A percentile compares a stretch with the other conserved stretches of the same genome.
phyloP scores from a whole-genome alignment of 2,113 vertebrate species.

The Toxotes chatareus region DNA sequence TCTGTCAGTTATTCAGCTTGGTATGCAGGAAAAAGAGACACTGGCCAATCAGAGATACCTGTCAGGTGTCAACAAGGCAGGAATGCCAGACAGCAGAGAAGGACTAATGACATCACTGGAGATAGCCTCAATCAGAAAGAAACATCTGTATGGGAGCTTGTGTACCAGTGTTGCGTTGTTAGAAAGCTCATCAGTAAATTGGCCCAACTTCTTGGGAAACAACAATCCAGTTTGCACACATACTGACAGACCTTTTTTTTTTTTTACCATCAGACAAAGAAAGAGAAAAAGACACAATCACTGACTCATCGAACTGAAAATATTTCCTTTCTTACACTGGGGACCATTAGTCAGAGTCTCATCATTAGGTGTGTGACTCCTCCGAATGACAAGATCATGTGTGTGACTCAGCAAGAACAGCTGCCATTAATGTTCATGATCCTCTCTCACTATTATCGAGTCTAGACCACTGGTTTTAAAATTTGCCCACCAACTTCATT shows the following conservation, averaged over 20 bases:
- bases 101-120: not conserved
- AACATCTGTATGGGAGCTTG: not conserved
- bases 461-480: no score
- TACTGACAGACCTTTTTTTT: not conserved
- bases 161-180: not conserved
- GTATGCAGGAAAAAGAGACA: slow-evolving; percentile 1
- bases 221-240: not conserved
- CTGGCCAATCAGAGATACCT: slow-evolving; percentile 24
- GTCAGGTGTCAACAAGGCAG: not conserved
- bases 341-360: no score
- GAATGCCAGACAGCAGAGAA: slow-evolving; percentile 9
- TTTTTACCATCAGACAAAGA: not conserved
- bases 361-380: no score
- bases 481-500: no score
- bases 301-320: no score
- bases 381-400: no score
- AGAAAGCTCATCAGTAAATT: not conserved
- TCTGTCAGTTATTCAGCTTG: slow-evolving; percentile 25
- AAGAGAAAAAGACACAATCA: no score
- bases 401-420: no score
- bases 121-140: slow-evolving; percentile 2
- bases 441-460: no score
- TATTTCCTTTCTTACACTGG: no score
- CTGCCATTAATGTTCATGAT: no score
- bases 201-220: not conserved